These are phyloP conservation scores for Allophyes oxyacanthae DNA, from an alignment of 2,888 invertebrate genomes.

Conservation along the genomic window DNA sequence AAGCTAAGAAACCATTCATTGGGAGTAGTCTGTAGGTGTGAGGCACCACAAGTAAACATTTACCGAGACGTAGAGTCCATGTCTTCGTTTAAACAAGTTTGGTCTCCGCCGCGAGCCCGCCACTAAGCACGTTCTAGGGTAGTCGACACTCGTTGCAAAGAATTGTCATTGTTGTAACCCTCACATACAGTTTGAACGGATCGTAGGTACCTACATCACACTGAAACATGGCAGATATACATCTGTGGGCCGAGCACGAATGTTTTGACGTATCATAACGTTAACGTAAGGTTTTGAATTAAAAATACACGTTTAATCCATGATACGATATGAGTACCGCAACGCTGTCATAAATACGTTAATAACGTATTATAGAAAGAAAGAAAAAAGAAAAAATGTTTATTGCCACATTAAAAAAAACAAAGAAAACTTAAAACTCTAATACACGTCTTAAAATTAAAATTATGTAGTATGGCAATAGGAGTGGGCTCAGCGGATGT, in stretches of 20 bases:
- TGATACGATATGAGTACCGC: not conserved
- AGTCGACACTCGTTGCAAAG: conserved; percentile 29
- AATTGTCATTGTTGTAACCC: conserved; percentile 15
- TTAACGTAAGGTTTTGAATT: too few relatives aligned
- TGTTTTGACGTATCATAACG: too few relatives aligned
- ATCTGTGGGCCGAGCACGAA: too few relatives aligned
- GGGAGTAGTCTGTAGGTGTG: conserved; percentile 2
- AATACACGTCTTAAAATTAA: too few relatives aligned
- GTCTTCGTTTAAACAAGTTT: conserved; percentile 42
- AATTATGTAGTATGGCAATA: too few relatives aligned
- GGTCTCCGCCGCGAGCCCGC: conserved; percentile 21
- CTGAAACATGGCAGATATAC: conserved; percentile 9
- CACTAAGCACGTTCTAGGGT: conserved; percentile 34
- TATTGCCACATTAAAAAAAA: too few relatives aligned
- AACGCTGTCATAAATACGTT: not conserved
- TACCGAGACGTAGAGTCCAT: conserved; percentile 27
- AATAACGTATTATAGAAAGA: too few relatives aligned
- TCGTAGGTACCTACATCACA: conserved; percentile 2
- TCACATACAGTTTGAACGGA: conserved; percentile 18
- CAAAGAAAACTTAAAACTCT: too few relatives aligned
- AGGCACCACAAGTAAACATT: conserved; percentile 51
- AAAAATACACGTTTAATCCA: too few relatives aligned
- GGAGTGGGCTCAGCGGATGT: too few relatives aligned
- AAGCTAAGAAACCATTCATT: conserved; percentile 34
- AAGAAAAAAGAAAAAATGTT: too few relatives aligned